Percentiles rank a stretch among this genome's conserved stretches.
Evolutionary conservation across 1,140 invertebrate genomes (phyloP).

Genomic region (Bombus breviceps): DNA sequence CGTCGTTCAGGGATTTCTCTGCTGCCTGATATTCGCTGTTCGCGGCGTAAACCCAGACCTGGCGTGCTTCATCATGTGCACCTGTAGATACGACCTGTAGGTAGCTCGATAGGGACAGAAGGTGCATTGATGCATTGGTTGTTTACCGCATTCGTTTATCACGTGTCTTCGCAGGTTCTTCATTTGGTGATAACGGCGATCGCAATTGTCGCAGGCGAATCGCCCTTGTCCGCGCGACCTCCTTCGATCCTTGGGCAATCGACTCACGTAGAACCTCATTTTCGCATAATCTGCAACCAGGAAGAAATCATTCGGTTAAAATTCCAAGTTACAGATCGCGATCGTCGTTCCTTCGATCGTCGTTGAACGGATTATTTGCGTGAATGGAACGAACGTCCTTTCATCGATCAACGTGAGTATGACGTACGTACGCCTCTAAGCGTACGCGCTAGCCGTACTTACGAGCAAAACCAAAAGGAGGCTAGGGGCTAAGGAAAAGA

Average conservation of each 20-base stretch:
- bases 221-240: slow-evolving; percentile 76
- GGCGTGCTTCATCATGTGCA: slow-evolving; percentile 78
- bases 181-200: slow-evolving; percentile 78
- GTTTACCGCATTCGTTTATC: slow-evolving; percentile 84
- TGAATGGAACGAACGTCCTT: not conserved
- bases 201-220: slow-evolving; percentile 77
- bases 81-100: slow-evolving; percentile 80
- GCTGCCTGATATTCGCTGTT: slow-evolving; percentile 15
- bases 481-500: not conserved
- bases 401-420: not conserved
- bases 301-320: slow-evolving; percentile 41
- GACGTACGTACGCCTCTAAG: not conserved
- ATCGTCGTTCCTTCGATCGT: not conserved
- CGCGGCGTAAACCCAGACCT: slow-evolving; percentile 52
- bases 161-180: slow-evolving; percentile 78
- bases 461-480: not conserved
- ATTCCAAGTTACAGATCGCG: not conserved
- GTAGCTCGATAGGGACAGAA: slow-evolving; percentile 82
- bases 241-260: slow-evolving; percentile 47
- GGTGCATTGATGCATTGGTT: slow-evolving; percentile 85
- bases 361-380: not conserved
- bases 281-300: slow-evolving; percentile 68
- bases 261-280: slow-evolving; percentile 44
- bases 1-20: slow-evolving; percentile 10
- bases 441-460: not conserved